A percentile compares a stretch with the other conserved stretches of the same genome.
Evolutionary conservation across 2,113 vertebrate species (phyloP).

Genomic region (Ptychochromis oligacanthus): DNA sequence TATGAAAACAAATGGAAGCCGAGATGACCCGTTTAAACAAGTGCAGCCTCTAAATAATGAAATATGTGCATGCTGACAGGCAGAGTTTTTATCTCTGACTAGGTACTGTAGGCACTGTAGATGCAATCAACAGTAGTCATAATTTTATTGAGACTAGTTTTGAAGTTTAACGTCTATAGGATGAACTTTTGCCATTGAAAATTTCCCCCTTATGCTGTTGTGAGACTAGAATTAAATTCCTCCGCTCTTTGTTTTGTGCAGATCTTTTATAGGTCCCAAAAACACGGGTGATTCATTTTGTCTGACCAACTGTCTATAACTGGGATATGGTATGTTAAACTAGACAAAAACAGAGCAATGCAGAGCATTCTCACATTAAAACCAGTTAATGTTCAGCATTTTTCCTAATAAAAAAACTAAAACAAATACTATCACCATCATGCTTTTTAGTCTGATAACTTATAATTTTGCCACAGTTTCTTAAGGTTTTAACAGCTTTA

Average conservation of each 20-base stretch:
- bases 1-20: conserved; percentile 54
- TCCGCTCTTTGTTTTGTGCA: too few species aligned
- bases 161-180: background rate
- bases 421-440: background rate
- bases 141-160: background rate
- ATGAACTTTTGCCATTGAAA: background rate
- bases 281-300: background rate
- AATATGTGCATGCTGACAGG: background rate
- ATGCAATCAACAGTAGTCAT: background rate
- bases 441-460: background rate
- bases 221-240: too few species aligned
- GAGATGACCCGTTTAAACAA: conserved; percentile 33
- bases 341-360: background rate
- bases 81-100: background rate
- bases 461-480: background rate
- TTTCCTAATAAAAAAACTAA: background rate
- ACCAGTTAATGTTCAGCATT: background rate
- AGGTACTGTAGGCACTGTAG: background rate
- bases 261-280: background rate
- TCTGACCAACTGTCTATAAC: background rate
- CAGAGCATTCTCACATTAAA: background rate
- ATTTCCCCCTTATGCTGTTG: background rate
- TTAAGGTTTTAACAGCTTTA: background rate
- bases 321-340: background rate
- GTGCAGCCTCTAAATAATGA: conserved; percentile 23